A percentile compares a stretch with the other conserved stretches of the same genome.
These are phyloP conservation scores for Tachyglossus aculeatus DNA, from an alignment of 2,797 vertebrate species.

Conservation along the genomic window DNA sequence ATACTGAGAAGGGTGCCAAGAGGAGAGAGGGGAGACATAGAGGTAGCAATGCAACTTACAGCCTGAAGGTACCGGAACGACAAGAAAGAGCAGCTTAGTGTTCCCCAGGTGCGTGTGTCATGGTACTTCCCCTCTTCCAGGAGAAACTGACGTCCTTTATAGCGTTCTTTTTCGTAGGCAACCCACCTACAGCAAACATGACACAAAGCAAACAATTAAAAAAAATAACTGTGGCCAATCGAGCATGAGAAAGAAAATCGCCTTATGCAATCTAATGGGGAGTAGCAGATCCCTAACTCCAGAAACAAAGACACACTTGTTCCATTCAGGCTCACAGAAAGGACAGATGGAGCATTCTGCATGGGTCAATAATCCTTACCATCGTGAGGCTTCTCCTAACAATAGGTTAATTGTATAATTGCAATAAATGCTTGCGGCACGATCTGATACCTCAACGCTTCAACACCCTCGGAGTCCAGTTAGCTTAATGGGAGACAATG, in stretches of 20 bases:
- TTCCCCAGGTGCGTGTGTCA: slow-evolving; percentile 69
- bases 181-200: slow-evolving; percentile 79
- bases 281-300: neutral
- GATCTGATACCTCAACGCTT: neutral
- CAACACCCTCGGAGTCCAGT: neutral
- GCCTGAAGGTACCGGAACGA: slow-evolving; percentile 84
- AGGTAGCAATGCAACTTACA: slow-evolving; percentile 74
- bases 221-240: slow-evolving; percentile 1
- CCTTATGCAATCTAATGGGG: neutral
- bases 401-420: neutral
- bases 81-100: slow-evolving; percentile 62
- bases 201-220: slow-evolving; percentile 19
- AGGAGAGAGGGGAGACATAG: slow-evolving; percentile 7
- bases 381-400: slow-evolving; percentile 17
- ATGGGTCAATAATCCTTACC: slow-evolving; percentile 6
- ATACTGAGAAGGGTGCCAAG: neutral
- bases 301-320: slow-evolving; percentile 21
- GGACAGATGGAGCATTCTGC: slow-evolving; percentile 5
- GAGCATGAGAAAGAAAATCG: slow-evolving; percentile 13
- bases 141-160: slow-evolving; percentile 82
- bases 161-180: slow-evolving; percentile 80
- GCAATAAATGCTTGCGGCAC: neutral
- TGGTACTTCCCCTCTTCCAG: slow-evolving; percentile 85
- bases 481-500: too few relatives aligned
- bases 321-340: slow-evolving; percentile 29